Conservation (phyloP, 2,888 invertebrate genomes). For the Brachypalpus laphriformis region DNA sequence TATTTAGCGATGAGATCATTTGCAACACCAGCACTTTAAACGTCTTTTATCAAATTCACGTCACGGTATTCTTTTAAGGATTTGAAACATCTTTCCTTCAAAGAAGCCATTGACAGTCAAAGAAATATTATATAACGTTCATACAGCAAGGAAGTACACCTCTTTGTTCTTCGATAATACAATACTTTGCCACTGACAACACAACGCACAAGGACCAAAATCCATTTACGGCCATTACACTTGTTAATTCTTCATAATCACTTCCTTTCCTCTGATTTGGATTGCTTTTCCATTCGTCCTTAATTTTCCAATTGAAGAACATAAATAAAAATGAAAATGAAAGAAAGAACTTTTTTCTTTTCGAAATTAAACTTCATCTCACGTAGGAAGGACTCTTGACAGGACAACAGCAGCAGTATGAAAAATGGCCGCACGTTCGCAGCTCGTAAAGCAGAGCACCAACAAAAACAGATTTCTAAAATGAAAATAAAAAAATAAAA, state of each 20-base stretch:
- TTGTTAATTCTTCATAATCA: conserved; percentile 67
- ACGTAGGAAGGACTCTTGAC: conserved; percentile 30
- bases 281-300: conserved; percentile 53
- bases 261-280: conserved; percentile 52
- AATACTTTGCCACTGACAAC: conserved; percentile 8
- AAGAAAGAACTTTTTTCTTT: conserved; percentile 13
- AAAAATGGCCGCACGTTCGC: conserved; percentile 29
- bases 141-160: too few relatives aligned
- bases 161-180: conserved; percentile 25
- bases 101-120: conserved; percentile 21
- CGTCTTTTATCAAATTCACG: neutral
- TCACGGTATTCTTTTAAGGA: conserved; percentile 6
- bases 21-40: neutral
- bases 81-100: neutral
- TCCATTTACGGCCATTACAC: conserved; percentile 71
- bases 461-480: conserved; percentile 4
- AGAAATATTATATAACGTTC: neutral
- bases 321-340: conserved; percentile 13
- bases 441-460: neutral
- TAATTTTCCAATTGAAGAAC: conserved; percentile 62
- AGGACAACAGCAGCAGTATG: neutral
- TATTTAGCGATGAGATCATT: too few relatives aligned
- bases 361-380: conserved; percentile 30
- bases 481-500: neutral
- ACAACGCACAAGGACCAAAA: conserved; percentile 46